phyloP scores from a whole-genome alignment of 2,888 invertebrate species.

The Ichneumon xanthorius region DNA sequence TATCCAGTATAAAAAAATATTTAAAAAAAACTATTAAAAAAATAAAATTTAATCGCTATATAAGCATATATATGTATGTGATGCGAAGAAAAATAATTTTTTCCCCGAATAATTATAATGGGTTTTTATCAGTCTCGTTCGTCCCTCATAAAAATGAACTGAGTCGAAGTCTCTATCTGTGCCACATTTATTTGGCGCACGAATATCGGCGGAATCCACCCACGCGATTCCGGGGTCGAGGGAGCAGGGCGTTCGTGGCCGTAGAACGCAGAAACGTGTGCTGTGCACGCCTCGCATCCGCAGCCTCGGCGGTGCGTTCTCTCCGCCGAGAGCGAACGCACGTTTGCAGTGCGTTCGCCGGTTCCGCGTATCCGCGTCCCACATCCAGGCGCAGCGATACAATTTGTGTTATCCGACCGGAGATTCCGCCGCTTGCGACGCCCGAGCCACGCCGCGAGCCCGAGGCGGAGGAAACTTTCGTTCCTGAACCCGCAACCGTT shows the following conservation, averaged over 20 bases:
- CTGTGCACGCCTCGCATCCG: slow-evolving; percentile 2
- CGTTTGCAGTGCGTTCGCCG: slow-evolving; percentile 55
- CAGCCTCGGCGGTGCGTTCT: slow-evolving; percentile 4
- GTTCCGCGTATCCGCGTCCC: slow-evolving; percentile 62
- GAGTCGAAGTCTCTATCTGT: slow-evolving; percentile 13
- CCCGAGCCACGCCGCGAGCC: background rate
- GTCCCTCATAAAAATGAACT: slow-evolving; percentile 4
- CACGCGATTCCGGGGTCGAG: slow-evolving; percentile 60
- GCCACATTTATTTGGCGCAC: slow-evolving; percentile 63
- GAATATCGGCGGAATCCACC: slow-evolving; percentile 62
- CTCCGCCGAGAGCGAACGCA: slow-evolving; percentile 4
- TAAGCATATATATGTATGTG: background rate
- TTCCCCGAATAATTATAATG: background rate
- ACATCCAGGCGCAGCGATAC: slow-evolving; percentile 58
- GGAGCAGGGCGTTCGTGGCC: slow-evolving; percentile 58
- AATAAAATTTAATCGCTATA: background rate
- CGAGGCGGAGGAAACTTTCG: slow-evolving; percentile 27
- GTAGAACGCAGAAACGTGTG: slow-evolving; percentile 60
- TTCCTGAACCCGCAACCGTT: slow-evolving; percentile 47
- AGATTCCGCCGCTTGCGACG: background rate
- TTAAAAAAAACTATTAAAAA: no score
- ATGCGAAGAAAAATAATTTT: background rate
- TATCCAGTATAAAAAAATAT: no score
- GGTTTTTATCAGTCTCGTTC: slow-evolving; percentile 25
- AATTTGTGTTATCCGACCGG: slow-evolving; percentile 41